Evolutionary conservation across 2,888 invertebrate genomes (phyloP), one percentile per base, ranked within the genome.

Genomic region (Cheilosia scutellata): DNA sequence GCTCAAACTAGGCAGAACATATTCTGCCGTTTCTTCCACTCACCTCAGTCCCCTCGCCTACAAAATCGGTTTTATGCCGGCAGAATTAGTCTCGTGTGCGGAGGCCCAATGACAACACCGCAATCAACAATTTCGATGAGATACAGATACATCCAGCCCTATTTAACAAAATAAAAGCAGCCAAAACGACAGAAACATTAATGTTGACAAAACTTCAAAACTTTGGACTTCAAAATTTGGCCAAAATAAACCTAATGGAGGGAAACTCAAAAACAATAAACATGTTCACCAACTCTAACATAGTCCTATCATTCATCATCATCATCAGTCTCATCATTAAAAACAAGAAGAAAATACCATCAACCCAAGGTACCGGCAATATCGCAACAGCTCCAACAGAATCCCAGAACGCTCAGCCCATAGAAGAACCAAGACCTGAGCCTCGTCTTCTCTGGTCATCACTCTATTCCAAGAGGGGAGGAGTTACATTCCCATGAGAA

Each of bases 131-230:
- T 5, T 58, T 58, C 0, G 58, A 40, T 1, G 58, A 58, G 9
- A 58, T 58, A 2, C 58, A 58, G 9, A 40, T 58, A 9, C 20
- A 37, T 25, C 33, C 33, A 9, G 7, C 57, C 25, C n/a, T 58
- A 58, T 20, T 20, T 3, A 55, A 55, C 55, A 55, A 55, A 31
- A 16, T 40, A 37, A 58, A 25, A 37, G 58, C 37, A 25, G 58
- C 20, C 20, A 58, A 57, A 55, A 55, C 31, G 4, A 27, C 25
- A 29, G 53, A 29, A 53, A 29, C 5, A n/a, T 29, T 51, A 51
- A 13, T 27, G 27, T 0, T 51, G 25, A 11, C 25, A 51, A 29
- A 29, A 53, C 27, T 47, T 0, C 47, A 25, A 20, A 47, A 20
- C 20, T 16, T 44, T 16, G 16, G 44, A 16, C 44, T 44, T 44